Percentiles rank a stretch among this genome's conserved stretches.
phyloP scores from a whole-genome alignment of 1,140 invertebrate species.

The Rhyzopertha dominica region DNA sequence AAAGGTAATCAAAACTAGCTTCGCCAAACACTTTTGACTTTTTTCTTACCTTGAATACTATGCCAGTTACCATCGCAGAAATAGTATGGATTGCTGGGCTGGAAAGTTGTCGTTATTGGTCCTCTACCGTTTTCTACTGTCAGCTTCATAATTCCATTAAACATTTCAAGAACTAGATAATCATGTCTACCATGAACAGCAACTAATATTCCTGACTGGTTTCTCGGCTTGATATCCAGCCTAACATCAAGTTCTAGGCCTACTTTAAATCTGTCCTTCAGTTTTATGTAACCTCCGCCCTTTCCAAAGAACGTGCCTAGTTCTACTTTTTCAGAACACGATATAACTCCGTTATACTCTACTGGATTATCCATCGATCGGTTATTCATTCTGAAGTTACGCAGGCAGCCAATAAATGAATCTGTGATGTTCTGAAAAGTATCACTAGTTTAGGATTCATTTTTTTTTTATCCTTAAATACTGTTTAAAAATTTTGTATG shows the following conservation, averaged over 20 bases:
- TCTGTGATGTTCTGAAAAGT: conserved; percentile 42
- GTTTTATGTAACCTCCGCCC: conserved; percentile 45
- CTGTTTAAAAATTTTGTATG: too few relatives aligned
- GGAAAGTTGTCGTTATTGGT: conserved; percentile 68
- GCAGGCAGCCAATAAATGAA: conserved; percentile 84
- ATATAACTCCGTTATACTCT: conserved; percentile 58
- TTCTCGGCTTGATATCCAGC: conserved; percentile 85
- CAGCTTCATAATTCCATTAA: conserved; percentile 77
- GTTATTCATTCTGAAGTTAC: conserved; percentile 70
- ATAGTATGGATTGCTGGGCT: conserved; percentile 61
- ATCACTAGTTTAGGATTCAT: too few relatives aligned
- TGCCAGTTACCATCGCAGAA: conserved; percentile 96
- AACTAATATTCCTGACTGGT: conserved; percentile 73
- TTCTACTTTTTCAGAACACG: conserved; percentile 79
- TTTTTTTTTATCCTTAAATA: too few relatives aligned
- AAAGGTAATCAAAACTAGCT: neutral
- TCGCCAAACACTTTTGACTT: too few relatives aligned
- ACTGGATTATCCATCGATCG: conserved; percentile 56
- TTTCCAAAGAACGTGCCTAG: conserved; percentile 84
- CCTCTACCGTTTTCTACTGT: conserved; percentile 82
- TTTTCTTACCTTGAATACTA: conserved; percentile 72
- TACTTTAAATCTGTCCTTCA: conserved; percentile 51
- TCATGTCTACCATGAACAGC: conserved; percentile 76
- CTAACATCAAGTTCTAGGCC: conserved; percentile 72
- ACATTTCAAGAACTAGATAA: conserved; percentile 80